phyloP scores from a whole-genome alignment of 1,140 invertebrate species.

The Myzus persicae region DNA sequence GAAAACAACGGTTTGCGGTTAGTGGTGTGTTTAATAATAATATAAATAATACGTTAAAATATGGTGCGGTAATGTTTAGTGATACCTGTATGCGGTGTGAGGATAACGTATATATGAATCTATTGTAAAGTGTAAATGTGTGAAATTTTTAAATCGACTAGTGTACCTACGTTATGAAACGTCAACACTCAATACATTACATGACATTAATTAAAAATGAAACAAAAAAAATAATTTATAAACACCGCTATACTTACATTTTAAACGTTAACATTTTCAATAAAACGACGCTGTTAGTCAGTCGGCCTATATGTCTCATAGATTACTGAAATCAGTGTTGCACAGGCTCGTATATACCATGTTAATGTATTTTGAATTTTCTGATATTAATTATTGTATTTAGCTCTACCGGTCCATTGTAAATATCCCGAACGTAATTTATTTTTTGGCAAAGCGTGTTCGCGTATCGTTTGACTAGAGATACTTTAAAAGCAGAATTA shows the following conservation, averaged over 20 bases:
- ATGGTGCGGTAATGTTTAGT: neutral
- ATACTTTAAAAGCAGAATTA: neutral
- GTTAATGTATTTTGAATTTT: neutral
- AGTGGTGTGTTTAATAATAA: neutral
- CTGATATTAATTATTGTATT: neutral
- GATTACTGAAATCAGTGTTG: neutral
- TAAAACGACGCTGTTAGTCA: neutral
- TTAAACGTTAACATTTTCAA: neutral
- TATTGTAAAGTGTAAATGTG: neutral
- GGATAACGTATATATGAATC: neutral
- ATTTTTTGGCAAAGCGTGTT: neutral
- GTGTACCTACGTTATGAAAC: neutral
- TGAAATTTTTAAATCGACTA: neutral
- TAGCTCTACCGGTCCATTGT: neutral
- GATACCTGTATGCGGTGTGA: neutral
- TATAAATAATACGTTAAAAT: neutral
- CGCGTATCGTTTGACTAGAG: neutral
- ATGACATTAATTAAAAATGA: neutral
- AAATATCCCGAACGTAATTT: neutral
- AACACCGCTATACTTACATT: neutral
- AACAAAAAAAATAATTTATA: neutral
- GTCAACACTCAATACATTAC: neutral
- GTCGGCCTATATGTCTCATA: too few relatives aligned
- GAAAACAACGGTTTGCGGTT: conserved; percentile 14
- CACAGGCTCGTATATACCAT: too few relatives aligned